Percentiles rank a stretch among this genome's conserved stretches.
Conservation (phyloP, 2,797 vertebrate genomes). For the Myotis daubentonii region DNA sequence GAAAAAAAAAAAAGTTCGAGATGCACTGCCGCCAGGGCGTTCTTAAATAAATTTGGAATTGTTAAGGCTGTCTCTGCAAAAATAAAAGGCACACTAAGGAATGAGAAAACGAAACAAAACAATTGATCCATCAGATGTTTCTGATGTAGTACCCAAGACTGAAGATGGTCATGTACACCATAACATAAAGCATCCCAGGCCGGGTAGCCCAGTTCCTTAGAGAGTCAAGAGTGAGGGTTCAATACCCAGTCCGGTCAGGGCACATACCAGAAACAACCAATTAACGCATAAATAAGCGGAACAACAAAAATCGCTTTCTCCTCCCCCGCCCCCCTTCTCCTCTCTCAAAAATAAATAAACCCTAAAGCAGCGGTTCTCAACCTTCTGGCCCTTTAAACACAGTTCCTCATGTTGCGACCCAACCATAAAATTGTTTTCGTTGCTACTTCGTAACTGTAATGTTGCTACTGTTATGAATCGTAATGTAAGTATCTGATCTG, state of each 20-base stretch:
- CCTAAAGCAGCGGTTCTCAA: too few species aligned
- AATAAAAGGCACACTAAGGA: neutral
- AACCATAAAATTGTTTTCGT: too few species aligned
- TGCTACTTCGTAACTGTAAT: too few species aligned
- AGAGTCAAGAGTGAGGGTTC: neutral
- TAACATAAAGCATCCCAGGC: neutral
- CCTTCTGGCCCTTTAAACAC: too few species aligned
- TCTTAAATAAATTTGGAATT: neutral
- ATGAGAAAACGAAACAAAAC: neutral
- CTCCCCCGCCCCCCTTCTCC: too few species aligned
- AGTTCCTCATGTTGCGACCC: too few species aligned
- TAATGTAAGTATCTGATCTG: too few species aligned
- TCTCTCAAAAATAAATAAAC: neutral
- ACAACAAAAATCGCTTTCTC: neutral
- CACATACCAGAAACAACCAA: neutral
- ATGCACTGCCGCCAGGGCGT: neutral
- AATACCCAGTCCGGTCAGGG: neutral
- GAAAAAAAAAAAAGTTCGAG: neutral
- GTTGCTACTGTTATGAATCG: too few species aligned
- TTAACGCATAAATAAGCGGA: neutral
- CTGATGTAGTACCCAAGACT: neutral
- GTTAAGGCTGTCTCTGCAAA: conserved; percentile 26
- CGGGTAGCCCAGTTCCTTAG: neutral
- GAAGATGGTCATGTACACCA: neutral
- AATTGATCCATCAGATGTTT: neutral